These are phyloP conservation scores for Oxytorus armatus DNA, from an alignment of 2,888 invertebrate genomes.

Conservation along the genomic window DNA sequence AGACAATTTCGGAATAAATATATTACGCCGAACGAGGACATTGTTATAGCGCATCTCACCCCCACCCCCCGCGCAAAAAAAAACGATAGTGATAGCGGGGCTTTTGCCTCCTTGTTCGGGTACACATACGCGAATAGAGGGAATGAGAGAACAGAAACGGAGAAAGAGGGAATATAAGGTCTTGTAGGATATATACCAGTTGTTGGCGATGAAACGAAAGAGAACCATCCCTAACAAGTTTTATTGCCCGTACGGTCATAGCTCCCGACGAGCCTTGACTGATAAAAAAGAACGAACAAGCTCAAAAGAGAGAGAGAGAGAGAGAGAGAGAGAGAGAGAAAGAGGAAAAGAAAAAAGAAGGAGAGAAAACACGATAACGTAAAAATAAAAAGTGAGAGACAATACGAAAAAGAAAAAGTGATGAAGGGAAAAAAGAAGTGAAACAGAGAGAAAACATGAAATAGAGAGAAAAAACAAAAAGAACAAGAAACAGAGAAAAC, in stretches of 20 bases:
- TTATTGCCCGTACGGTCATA: constrained; percentile 60
- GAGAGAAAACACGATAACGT: neutral
- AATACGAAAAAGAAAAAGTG: neutral
- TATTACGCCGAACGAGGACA: constrained; percentile 61
- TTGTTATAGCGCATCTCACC: constrained; percentile 23
- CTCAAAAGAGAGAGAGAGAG: constrained; percentile 16
- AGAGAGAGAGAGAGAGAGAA: constrained; percentile 16
- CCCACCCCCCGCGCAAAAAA: no score
- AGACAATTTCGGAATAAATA: constrained; percentile 67
- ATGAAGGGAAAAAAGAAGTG: neutral
- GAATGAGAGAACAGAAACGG: constrained; percentile 8
- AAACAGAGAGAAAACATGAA: constrained; percentile 5
- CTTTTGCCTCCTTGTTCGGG: constrained; percentile 35
- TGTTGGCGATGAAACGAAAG: constrained; percentile 64
- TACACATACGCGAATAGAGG: constrained; percentile 15
- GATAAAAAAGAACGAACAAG: constrained; percentile 28
- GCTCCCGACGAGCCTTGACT: constrained; percentile 52
- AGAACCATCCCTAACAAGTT: constrained; percentile 64
- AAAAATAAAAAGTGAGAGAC: constrained; percentile 5
- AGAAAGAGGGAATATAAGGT: constrained; percentile 57
- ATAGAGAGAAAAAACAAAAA: neutral
- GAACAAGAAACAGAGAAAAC: neutral
- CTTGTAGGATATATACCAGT: constrained; percentile 50
- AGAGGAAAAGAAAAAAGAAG: neutral
- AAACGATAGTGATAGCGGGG: constrained; percentile 34